Base-by-base conservation (phyloP, 2,888 invertebrate species). In the Nemurella pictetii region DNA sequence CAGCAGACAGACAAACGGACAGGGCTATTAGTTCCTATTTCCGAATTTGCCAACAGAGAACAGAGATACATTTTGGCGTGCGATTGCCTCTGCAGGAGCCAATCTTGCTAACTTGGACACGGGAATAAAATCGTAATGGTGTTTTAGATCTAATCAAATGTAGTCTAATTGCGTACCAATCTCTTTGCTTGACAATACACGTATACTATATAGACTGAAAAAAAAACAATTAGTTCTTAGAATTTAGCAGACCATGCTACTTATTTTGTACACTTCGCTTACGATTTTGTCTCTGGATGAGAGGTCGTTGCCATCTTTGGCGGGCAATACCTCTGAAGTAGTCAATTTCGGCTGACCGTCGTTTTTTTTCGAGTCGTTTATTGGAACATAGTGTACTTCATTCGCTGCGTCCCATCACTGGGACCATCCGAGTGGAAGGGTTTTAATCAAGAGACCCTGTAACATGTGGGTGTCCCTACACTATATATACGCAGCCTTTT, bases 401-500 rank as follows among this genome's bases (percentile, higher is more conserved):
- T 20, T 2, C 20, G n/a, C 29, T 28, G 29, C 30, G 27, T 84
- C 83, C 25, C 73, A 80, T 75, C 35, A 84, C 80, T 78, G 80
- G 80, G 80, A 72, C 28, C 55, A 80, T 55, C 80, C 36, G 55
- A 72, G 36, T 80, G 84, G 80, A 84, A 84, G 84, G 80, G 80
- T 80, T 84, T 84, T 84, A 84, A 84, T 84, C 84, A 84, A 84
- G 84, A 27, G 26, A 28, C 36, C 30, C 25, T 55, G 55, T 55
- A 55, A 55, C 55, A 55, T 55, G 55, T 55, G 55, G 55, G 55
- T 27, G 72, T 80, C 36, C 9, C 72, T 25, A 15, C 80, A 84
- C 27, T 55, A n/a, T n/a, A n/a, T n/a, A n/a, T n/a, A n/a, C 55
- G 12, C 20, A 55, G 55, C 20, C 55, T 55, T 55, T 55, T 55